These are phyloP conservation scores for Drosophila cracens DNA, from an alignment of 2,888 invertebrate genomes.

Conservation along the genomic window DNA sequence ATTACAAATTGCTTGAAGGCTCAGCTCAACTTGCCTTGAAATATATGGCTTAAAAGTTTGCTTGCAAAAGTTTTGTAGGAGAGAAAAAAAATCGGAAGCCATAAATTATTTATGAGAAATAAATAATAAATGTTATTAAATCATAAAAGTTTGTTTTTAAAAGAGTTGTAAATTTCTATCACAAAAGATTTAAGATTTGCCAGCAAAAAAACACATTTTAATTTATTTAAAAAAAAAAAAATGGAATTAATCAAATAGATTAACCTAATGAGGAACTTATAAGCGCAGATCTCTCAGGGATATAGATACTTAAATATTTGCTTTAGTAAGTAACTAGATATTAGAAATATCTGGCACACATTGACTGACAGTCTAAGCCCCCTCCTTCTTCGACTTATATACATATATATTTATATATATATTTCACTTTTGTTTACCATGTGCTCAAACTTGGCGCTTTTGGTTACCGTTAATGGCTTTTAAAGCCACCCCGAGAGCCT, in stretches of 20 bases:
- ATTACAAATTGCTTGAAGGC: constrained; percentile 17
- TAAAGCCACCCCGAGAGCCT: constrained; percentile 30
- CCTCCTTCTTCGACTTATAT: constrained; percentile 1
- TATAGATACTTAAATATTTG: not conserved
- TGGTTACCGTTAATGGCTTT: constrained; percentile 43
- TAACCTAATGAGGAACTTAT: not conserved
- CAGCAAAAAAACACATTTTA: no score
- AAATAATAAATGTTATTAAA: not conserved
- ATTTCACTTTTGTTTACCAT: constrained; percentile 18
- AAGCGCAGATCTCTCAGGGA: not conserved
- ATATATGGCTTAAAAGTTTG: not conserved
- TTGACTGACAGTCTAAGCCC: not conserved
- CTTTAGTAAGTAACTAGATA: not conserved
- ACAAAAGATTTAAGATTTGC: no score
- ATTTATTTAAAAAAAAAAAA: no score
- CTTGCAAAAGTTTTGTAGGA: not conserved
- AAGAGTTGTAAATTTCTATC: not conserved
- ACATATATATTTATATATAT: not conserved
- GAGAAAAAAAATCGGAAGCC: not conserved
- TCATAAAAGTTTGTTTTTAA: not conserved
- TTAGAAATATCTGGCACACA: not conserved
- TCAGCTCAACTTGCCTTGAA: constrained; percentile 1
- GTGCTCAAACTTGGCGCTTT: constrained; percentile 17
- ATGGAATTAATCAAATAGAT: no score
- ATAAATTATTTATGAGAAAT: constrained; percentile 12